A percentile compares a stretch with the other conserved stretches of the same genome.
These are phyloP conservation scores for Noctua pronuba DNA, from an alignment of 2,888 invertebrate species.

Conservation along the genomic window DNA sequence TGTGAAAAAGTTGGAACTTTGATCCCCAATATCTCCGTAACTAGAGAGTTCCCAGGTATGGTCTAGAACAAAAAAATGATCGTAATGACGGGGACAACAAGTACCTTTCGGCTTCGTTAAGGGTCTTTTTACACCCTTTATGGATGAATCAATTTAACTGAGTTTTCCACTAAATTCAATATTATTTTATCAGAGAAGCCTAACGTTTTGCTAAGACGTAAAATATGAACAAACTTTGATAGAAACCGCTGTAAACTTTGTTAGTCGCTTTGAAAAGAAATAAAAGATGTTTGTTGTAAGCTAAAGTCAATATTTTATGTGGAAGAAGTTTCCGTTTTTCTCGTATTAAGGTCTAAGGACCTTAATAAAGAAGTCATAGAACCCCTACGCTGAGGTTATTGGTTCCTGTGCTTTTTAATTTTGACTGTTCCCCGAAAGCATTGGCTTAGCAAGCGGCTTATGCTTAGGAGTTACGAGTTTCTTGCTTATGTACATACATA, in stretches of 20 bases:
- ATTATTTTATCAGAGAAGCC: constrained; percentile 23
- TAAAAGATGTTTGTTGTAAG: constrained; percentile 27
- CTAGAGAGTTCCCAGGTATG: no score
- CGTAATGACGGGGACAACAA: no score
- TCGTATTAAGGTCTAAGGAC: not conserved
- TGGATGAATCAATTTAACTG: constrained; percentile 26
- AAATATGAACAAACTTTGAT: constrained; percentile 43
- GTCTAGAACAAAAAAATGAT: no score
- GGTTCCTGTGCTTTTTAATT: not conserved
- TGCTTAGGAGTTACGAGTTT: no score
- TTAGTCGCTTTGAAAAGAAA: constrained; percentile 22
- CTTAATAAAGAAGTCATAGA: not conserved
- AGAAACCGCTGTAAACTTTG: constrained; percentile 13
- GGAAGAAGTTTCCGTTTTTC: not conserved
- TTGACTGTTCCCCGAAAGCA: not conserved
- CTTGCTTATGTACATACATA: no score
- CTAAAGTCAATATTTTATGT: constrained; percentile 22
- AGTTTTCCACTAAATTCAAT: constrained; percentile 25
- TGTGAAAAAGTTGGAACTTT: no score
- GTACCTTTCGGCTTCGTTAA: no score
- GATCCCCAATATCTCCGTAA: no score
- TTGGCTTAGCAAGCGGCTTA: not conserved
- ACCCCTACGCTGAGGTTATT: not conserved
- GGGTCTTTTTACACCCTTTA: no score
- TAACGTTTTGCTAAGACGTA: constrained; percentile 29